Base-by-base conservation (phyloP, 2,113 vertebrate species). In the Psephotus haematonotus region DNA sequence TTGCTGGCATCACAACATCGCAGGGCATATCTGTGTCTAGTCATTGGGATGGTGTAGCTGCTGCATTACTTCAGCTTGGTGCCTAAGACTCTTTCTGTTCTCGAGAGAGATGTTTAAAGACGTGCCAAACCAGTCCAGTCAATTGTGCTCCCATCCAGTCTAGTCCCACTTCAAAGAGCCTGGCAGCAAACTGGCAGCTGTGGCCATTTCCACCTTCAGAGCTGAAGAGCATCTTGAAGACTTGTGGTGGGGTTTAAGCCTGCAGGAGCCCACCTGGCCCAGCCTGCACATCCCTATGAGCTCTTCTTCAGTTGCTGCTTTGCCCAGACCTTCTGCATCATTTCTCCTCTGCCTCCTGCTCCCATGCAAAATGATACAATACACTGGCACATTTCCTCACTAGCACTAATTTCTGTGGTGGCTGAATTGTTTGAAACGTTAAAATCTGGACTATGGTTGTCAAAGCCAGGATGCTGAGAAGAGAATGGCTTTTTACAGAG, bases 361-460 rank as follows among this genome's bases (percentile, higher is more conserved):
- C 29, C 35, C 7, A 3, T 90, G 50, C 46, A 53, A 65, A 74
- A 43, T 43, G 76, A 33, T 70, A 41, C 24, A 41, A 35, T 59
- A 27, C 41, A 4, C 14, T 65, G 64, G 35, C 60, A 68, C 24
- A 2, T 92, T 83, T 90, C 76, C 64, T 96, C 55, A 83, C 83
- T 79, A 92, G 55, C 35, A 47, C 33, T 39, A 71, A 50, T 92
- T 90, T 86, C 68, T 83, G 64, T 83, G 44, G 80, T 75, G 71
- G 20, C 68, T 93, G 68, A 86, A 44, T 83, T 88, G 43, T 92
- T 78, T 83, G 63, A 53, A 29, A 50, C 71, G 39, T 64, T 94
- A 78, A 90, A 96, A 88, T 85, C 76, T 94, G 92, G 87, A n/a
- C 59, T 63, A 4, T 53, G 59, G 46, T 50, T 94, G 71, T 90